Evolutionary conservation across 2,888 invertebrate species (phyloP).

Genomic region (Melolontha melolontha): DNA sequence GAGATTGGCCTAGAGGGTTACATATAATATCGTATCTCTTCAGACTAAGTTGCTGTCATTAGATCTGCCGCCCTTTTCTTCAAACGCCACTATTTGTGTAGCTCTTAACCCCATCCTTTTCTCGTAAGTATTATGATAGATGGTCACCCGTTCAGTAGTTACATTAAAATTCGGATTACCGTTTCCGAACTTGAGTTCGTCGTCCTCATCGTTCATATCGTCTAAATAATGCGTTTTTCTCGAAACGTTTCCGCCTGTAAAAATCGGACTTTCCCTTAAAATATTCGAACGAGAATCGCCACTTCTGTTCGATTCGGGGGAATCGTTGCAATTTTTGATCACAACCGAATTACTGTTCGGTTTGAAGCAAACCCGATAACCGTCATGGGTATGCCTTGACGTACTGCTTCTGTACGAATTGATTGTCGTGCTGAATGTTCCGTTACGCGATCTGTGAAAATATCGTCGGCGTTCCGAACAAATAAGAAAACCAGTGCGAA

Average conservation of each 20-base stretch:
- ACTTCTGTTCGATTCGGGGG: slow-evolving; percentile 71
- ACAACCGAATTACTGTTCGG: slow-evolving; percentile 59
- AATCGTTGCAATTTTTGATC: slow-evolving; percentile 59
- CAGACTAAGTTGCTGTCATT: slow-evolving; percentile 30
- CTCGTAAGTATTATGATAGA: slow-evolving; percentile 41
- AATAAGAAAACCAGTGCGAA: slow-evolving; percentile 82
- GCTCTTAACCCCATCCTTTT: slow-evolving; percentile 14
- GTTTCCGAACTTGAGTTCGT: slow-evolving; percentile 40
- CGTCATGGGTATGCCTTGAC: slow-evolving; percentile 57
- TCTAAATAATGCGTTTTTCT: slow-evolving; percentile 22
- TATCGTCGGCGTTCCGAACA: slow-evolving; percentile 71
- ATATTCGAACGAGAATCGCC: slow-evolving; percentile 59
- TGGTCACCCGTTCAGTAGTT: slow-evolving; percentile 36
- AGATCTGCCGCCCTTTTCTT: slow-evolving; percentile 30
- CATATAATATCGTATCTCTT: slow-evolving; percentile 14
- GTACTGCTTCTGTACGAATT: slow-evolving; percentile 65
- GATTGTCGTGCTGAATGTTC: slow-evolving; percentile 72
- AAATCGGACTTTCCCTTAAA: slow-evolving; percentile 45
- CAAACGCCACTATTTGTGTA: slow-evolving; percentile 26
- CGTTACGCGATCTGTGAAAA: slow-evolving; percentile 65
- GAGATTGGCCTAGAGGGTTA: slow-evolving; percentile 24
- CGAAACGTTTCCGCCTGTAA: slow-evolving; percentile 9
- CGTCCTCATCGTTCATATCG: slow-evolving; percentile 23
- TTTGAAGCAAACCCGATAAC: slow-evolving; percentile 59
- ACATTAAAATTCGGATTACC: slow-evolving; percentile 43